Base-by-base conservation (phyloP, 2,888 invertebrate species). In the Eilema griseolum region DNA sequence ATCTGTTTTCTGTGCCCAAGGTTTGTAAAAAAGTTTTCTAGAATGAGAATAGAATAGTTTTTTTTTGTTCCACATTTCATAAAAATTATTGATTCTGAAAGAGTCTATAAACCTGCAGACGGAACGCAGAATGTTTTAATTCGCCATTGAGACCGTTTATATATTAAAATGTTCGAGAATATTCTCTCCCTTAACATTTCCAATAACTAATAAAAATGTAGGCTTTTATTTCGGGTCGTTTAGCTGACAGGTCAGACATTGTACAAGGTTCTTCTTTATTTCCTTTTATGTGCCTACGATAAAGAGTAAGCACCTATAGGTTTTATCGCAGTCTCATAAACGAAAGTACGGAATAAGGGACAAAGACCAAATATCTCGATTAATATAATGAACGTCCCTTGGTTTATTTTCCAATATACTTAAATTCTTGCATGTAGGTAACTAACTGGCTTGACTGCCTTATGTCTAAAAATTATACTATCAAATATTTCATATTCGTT, bases 261-360 rank as follows among this genome's bases (percentile, higher is more conserved):
- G 83, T 77, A 80, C 76, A 77, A 81, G 80, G 85, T 79, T 83
- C 81, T 82, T 81, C 80, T 86, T 85, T 84, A 86, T 85, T 83
- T 86, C 80, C 83, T 85, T 85, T 86, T 86, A 86, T 84, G 85
- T 77, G 80, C 80, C 77, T 85, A 84, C 83, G 84, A 84, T 83
- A 84, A 83, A 84, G 79, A 76, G 78, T 82, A 83, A 84, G 80
- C 76, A 80, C 78, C 83, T 78, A 83, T 83, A 78, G 81, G 71
- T 84, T 87, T 86, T 88, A 88, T 86, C 86, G 85, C 79, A 83
- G 79, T 81, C 82, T 86, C 88, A 79, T 88, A 88, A 88, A 88
- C 85, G 80, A 85, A 84, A 86, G 80, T 84, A 87, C 84, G 77
- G 82, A 83, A 84, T 86, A 83, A 84, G 82, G 85, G 84, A 86